These are phyloP conservation scores for Pitta sordida DNA, from an alignment of 2,113 vertebrate genomes.

Conservation along the genomic window DNA sequence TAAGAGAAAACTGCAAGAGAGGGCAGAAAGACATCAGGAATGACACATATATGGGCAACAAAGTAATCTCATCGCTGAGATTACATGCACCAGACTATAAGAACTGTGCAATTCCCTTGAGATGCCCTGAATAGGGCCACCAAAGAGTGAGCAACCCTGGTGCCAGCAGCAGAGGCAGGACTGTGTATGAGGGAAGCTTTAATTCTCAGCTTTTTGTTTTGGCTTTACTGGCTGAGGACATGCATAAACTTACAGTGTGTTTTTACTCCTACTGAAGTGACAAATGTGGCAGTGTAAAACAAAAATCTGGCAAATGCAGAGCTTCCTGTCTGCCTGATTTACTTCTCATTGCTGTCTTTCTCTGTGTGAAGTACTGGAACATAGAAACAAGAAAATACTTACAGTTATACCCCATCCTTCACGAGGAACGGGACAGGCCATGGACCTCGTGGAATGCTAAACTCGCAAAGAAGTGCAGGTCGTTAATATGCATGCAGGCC, in stretches of 20 bases:
- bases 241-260: no score
- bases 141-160: neutral
- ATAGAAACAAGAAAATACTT: neutral
- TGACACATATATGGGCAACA: neutral
- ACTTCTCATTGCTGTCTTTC: neutral
- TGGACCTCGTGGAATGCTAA: no score
- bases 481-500: no score
- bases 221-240: neutral
- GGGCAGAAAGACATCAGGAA: neutral
- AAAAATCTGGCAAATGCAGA: neutral
- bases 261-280: neutral
- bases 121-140: fast-evolving
- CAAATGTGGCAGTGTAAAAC: neutral
- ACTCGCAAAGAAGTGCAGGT: no score
- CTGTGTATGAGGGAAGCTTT: neutral
- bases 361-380: neutral
- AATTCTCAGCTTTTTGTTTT: neutral
- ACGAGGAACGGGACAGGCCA: no score
- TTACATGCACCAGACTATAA: fast-evolving
- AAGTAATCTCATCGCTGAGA: neutral
- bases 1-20: neutral
- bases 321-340: neutral
- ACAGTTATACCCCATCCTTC: no score
- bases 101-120: neutral
- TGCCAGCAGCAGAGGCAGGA: neutral